phyloP scores from a whole-genome alignment of 1,140 invertebrate species.

The Chlorops oryzae region DNA sequence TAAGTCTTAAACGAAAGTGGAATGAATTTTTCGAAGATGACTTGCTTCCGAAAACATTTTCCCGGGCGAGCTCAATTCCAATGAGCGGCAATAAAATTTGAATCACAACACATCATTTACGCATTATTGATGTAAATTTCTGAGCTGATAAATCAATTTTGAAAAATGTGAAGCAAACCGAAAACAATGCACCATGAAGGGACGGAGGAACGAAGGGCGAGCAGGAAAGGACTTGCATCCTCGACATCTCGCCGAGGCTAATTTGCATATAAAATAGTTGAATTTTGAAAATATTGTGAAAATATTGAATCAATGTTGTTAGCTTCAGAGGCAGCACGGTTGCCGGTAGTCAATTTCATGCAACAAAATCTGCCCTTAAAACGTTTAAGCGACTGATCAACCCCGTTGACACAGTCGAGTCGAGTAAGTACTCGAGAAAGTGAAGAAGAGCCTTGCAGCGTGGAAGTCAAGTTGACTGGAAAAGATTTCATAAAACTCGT shows the following conservation, averaged over 20 bases:
- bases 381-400: too few relatives aligned
- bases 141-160: slow-evolving; percentile 13
- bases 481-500: slow-evolving; percentile 47
- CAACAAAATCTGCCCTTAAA: too few relatives aligned
- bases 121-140: slow-evolving; percentile 14
- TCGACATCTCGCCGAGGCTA: slow-evolving; percentile 21
- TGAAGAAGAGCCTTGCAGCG: slow-evolving; percentile 15
- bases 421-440: neutral
- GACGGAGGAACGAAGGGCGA: neutral
- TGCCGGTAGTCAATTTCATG: neutral
- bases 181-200: slow-evolving; percentile 4
- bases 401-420: neutral
- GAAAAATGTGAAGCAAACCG: slow-evolving; percentile 9
- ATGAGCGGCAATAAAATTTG: too few relatives aligned
- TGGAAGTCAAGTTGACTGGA: slow-evolving; percentile 45
- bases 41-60: too few relatives aligned
- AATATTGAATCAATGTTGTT: slow-evolving; percentile 26
- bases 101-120: slow-evolving; percentile 12
- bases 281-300: slow-evolving; percentile 45
- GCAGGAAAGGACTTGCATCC: neutral
- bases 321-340: neutral
- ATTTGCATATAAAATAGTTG: slow-evolving; percentile 49
- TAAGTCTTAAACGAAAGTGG: too few relatives aligned
- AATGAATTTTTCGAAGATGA: too few relatives aligned
- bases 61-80: too few relatives aligned